Conservation (phyloP, 2,888 invertebrate species). For the Strigamia transsilvanica region DNA sequence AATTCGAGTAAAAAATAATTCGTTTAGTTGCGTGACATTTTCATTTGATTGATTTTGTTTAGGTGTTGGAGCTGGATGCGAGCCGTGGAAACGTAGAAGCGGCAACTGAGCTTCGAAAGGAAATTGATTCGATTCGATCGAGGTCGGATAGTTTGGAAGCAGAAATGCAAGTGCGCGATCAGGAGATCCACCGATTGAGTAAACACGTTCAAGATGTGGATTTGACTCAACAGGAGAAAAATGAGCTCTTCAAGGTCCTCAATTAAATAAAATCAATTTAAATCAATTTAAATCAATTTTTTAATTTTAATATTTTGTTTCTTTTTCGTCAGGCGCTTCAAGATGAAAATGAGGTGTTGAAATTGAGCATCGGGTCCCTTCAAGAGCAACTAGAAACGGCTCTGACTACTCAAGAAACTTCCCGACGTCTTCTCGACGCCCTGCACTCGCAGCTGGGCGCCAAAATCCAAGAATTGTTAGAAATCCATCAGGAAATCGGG, state of each 20-base stretch:
- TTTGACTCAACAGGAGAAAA: slow-evolving; percentile 52
- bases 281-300: no score
- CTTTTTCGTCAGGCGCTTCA: no score
- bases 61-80: slow-evolving; percentile 75
- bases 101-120: slow-evolving; percentile 79
- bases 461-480: slow-evolving; percentile 80
- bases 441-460: slow-evolving; percentile 83
- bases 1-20: slow-evolving; percentile 60
- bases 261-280: no score
- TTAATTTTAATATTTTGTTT: no score
- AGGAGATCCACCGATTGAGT: slow-evolving; percentile 75
- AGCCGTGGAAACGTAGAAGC: slow-evolving; percentile 75
- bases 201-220: slow-evolving; percentile 57
- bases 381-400: slow-evolving; percentile 83
- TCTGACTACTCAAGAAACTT: slow-evolving; percentile 80
- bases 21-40: no score
- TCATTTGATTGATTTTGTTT: no score
- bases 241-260: slow-evolving; percentile 48
- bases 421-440: slow-evolving; percentile 80
- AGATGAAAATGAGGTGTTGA: slow-evolving; percentile 73
- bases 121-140: slow-evolving; percentile 76
- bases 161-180: slow-evolving; percentile 82
- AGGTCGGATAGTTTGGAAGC: slow-evolving; percentile 83
- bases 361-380: slow-evolving; percentile 74
- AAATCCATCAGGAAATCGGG: slow-evolving; percentile 83